Percentiles rank a stretch among this genome's conserved stretches.
These are phyloP conservation scores for Psittacula echo DNA, from an alignment of 2,797 vertebrate species.

Conservation along the genomic window DNA sequence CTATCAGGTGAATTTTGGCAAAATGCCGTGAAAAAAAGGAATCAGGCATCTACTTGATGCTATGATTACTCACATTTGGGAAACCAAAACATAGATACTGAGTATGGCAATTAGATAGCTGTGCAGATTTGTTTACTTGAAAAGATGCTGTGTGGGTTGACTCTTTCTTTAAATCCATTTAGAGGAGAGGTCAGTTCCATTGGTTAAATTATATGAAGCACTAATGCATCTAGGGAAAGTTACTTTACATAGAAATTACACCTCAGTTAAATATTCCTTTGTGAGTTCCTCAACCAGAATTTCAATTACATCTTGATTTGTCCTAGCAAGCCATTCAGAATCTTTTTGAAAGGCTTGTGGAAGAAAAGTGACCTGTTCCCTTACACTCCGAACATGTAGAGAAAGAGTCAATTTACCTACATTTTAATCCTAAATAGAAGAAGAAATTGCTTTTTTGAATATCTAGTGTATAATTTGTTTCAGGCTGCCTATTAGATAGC, in stretches of 20 bases:
- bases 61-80: neutral
- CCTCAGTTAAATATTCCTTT: slow-evolving; percentile 31
- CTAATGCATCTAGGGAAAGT: neutral
- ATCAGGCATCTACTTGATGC: neutral
- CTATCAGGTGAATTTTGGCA: neutral
- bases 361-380: slow-evolving; percentile 37
- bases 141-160: neutral
- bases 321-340: slow-evolving; percentile 18
- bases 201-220: neutral
- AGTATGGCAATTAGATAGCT: neutral
- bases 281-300: slow-evolving; percentile 41
- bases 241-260: slow-evolving; percentile 53
- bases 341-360: neutral
- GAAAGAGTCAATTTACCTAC: slow-evolving; percentile 66
- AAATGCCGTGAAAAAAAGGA: neutral
- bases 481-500: slow-evolving; percentile 36
- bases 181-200: neutral
- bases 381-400: neutral
- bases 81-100: neutral
- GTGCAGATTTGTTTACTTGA: slow-evolving; percentile 9
- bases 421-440: slow-evolving; percentile 67
- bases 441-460: slow-evolving; percentile 71
- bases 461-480: slow-evolving; percentile 64
- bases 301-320: slow-evolving; percentile 54
- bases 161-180: neutral